A percentile compares a stretch with the other conserved stretches of the same genome.
phyloP scores from a whole-genome alignment of 2,888 invertebrate species.

The Gibbula magus region DNA sequence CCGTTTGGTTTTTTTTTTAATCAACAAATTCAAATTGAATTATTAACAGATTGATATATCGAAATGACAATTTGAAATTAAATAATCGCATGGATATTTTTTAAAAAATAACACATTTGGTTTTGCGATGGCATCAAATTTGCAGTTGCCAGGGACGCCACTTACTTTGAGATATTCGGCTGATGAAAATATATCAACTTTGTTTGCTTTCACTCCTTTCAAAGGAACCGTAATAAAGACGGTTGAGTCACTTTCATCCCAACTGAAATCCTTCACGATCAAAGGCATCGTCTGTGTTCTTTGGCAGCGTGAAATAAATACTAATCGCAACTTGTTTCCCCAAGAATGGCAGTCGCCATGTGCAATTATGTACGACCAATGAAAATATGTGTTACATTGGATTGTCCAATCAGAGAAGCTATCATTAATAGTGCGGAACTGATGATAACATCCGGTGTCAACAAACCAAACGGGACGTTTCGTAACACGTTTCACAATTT shows the following conservation, averaged over 20 bases:
- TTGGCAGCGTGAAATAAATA: neutral
- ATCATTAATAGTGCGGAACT: neutral
- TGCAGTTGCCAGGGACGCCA: neutral
- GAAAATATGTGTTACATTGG: neutral
- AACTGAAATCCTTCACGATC: constrained; percentile 84
- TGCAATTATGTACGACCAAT: neutral
- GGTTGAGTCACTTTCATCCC: constrained; percentile 83
- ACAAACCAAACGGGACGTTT: neutral
- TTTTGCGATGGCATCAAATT: neutral
- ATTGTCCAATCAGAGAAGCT: neutral
- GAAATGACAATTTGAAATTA: neutral
- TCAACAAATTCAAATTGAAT: too few species aligned
- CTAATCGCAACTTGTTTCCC: neutral
- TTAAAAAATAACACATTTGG: neutral
- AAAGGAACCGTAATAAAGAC: constrained; percentile 83
- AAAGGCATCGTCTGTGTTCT: constrained; percentile 69
- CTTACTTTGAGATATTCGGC: constrained; percentile 38
- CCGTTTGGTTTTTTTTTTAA: too few species aligned
- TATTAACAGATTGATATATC: neutral
- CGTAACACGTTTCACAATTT: too few species aligned
- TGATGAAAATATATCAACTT: constrained; percentile 81
- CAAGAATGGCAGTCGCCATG: neutral
- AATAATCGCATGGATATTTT: neutral
- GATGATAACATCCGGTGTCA: neutral
- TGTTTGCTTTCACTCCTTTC: constrained; percentile 80